Conservation (phyloP, 2,113 vertebrate genomes). For the Oceanodroma tethys region DNA sequence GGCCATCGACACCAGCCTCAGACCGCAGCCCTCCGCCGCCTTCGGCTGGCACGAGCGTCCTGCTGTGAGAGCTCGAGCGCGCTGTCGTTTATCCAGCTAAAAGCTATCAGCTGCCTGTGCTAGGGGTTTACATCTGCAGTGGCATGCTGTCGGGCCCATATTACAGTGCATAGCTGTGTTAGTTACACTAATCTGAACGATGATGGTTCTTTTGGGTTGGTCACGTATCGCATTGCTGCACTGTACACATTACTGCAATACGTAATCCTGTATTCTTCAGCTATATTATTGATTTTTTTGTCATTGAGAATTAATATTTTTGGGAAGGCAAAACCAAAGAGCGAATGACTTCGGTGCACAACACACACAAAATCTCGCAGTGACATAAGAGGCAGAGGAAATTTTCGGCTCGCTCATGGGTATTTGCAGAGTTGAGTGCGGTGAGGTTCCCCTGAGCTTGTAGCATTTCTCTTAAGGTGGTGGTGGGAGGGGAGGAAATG, state of each 20-base stretch:
- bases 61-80: rapidly evolving
- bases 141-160: too few relatives aligned
- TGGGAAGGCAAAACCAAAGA: background rate
- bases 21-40: too few relatives aligned
- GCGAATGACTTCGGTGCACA: background rate
- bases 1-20: rapidly evolving
- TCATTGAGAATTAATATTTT: background rate
- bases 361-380: background rate
- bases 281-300: background rate
- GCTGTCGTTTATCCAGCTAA: background rate
- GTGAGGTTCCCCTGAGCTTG: background rate
- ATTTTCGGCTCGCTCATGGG: background rate
- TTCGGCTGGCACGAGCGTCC: rapidly evolving
- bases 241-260: background rate
- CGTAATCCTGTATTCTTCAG: rapidly evolving
- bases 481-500: background rate
- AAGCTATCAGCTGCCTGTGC: background rate
- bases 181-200: background rate
- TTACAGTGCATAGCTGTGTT: background rate
- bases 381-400: background rate
- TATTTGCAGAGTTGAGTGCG: background rate
- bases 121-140: too few relatives aligned
- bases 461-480: background rate
- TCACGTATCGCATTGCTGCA: background rate
- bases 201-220: rapidly evolving